These are phyloP conservation scores for Griposia aprilina DNA, from an alignment of 2,888 invertebrate genomes.

Conservation along the genomic window DNA sequence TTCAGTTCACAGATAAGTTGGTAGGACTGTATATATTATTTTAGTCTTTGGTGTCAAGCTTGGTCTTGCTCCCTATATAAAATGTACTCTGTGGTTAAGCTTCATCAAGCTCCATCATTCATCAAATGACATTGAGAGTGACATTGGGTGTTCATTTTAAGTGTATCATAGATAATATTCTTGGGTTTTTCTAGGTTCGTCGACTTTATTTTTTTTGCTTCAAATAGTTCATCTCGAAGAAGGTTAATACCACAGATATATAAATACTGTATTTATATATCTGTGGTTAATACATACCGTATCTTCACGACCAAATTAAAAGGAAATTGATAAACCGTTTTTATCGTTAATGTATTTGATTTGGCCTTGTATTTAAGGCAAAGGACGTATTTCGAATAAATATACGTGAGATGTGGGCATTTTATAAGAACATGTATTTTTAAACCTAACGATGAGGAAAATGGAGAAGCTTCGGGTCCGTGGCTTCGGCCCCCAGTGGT, in stretches of 20 bases:
- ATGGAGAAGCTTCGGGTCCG: background rate
- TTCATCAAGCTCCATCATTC: background rate
- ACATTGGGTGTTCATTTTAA: no score
- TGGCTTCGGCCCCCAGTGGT: no score
- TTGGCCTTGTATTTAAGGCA: background rate
- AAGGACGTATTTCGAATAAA: background rate
- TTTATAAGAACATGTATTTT: background rate
- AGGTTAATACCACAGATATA: conserved; percentile 12
- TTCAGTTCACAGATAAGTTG: no score
- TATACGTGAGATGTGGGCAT: background rate
- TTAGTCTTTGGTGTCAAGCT: no score
- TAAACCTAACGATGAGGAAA: background rate
- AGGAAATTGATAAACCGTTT: conserved; percentile 21
- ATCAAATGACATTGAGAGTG: conserved; percentile 17
- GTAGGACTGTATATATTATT: no score
- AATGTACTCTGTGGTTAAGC: no score
- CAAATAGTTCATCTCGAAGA: background rate
- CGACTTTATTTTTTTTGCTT: background rate
- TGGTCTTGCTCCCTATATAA: no score
- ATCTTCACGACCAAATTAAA: background rate
- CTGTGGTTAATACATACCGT: background rate
- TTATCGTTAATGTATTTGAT: conserved; percentile 1
- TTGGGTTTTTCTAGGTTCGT: background rate
- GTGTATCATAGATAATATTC: background rate
- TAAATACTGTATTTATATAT: no score